These are phyloP conservation scores for Crocodylus rhombifer DNA, from an alignment of 2,797 vertebrate species.

Conservation along the genomic window DNA sequence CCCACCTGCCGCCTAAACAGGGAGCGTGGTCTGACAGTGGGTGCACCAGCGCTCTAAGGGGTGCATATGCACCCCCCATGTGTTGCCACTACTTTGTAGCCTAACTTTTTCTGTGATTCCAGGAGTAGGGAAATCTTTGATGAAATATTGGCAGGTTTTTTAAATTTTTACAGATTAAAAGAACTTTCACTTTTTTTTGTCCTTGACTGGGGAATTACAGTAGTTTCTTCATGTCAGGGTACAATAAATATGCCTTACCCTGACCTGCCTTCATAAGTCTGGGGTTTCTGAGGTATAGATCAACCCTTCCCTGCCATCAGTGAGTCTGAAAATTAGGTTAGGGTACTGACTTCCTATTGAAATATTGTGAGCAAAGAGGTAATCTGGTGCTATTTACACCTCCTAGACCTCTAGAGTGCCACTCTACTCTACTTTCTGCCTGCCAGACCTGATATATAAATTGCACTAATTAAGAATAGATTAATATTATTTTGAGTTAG, in stretches of 20 bases:
- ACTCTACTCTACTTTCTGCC: too few species aligned
- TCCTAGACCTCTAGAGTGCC: background rate
- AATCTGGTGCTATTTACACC: background rate
- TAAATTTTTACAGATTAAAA: background rate
- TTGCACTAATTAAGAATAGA: background rate
- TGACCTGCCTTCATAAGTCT: background rate
- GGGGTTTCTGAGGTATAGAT: background rate
- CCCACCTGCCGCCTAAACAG: too few species aligned
- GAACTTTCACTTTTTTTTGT: background rate
- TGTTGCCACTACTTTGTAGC: too few species aligned
- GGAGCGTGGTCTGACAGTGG: too few species aligned
- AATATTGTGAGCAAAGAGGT: background rate
- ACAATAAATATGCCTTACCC: too few species aligned
- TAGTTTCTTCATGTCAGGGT: background rate
- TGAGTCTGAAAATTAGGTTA: background rate
- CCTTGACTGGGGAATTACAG: background rate
- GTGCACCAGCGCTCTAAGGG: too few species aligned
- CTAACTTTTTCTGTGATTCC: too few species aligned
- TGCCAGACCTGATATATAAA: background rate
- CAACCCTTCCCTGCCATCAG: background rate
- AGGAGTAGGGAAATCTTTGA: background rate
- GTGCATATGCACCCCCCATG: too few species aligned
- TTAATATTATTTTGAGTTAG: background rate
- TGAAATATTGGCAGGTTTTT: background rate
- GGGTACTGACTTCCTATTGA: background rate